phyloP scores from a whole-genome alignment of 2,113 vertebrate genomes.

The Nymphicus hollandicus region DNA sequence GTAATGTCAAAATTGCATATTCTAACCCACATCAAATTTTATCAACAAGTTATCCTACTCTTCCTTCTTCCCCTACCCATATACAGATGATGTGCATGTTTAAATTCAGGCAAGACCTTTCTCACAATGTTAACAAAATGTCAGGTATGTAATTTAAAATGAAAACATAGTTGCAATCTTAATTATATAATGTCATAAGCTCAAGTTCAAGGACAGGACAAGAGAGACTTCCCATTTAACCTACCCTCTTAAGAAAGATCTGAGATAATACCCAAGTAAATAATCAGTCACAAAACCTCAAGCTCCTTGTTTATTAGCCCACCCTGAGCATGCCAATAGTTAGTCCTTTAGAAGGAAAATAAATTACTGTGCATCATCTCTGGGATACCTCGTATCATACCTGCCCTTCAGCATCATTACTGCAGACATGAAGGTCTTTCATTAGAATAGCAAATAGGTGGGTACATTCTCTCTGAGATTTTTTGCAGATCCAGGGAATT shows the following conservation, averaged over 20 bases:
- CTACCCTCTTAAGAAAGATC: neutral
- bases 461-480: neutral
- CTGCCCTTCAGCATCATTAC: conserved; percentile 72
- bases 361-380: conserved; percentile 63
- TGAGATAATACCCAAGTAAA: conserved; percentile 42
- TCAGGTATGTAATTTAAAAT: conserved; percentile 37
- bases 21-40: neutral
- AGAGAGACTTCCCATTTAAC: conserved; percentile 11
- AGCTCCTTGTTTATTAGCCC: conserved; percentile 27
- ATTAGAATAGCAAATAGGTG: neutral
- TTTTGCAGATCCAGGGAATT: neutral
- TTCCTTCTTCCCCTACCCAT: neutral
- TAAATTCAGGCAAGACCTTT: conserved; percentile 32
- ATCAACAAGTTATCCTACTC: neutral
- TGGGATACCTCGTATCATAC: conserved; percentile 48
- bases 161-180: conserved; percentile 17
- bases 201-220: neutral
- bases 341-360: conserved; percentile 62
- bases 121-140: conserved; percentile 25
- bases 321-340: conserved; percentile 61
- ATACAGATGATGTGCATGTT: neutral
- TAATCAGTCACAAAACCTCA: conserved; percentile 19
- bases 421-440: conserved; percentile 31
- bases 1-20: neutral
- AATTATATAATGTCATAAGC: conserved; percentile 20